Base-by-base conservation (phyloP, 2,113 vertebrate species). In the Nesogale talazaci region DNA sequence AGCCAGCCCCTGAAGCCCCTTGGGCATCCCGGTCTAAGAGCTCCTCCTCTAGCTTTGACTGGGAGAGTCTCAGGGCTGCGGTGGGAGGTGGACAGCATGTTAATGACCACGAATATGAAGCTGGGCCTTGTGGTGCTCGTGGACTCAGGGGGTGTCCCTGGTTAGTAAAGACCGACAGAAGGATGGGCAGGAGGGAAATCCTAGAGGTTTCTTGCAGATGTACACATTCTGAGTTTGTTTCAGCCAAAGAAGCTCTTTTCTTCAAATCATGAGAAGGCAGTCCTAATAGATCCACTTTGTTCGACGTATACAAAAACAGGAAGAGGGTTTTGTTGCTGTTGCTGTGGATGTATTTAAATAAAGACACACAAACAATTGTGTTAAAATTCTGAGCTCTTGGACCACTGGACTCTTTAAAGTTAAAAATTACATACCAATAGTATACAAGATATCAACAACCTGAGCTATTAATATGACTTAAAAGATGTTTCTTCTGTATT, bases 301-400 rank as follows among this genome's bases (percentile, higher is more conserved):
- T 25, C 52, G 23, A 74, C 17, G 20, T 46, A 3, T 0, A 23
- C 57, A 31, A 5, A 72, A 76, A 25, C 52, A 29, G 6, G 0
- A 80, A 75, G 38, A 88, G 3, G 1, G 31, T 75, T 59, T 38
- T 67, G 31, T 19, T 63, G n/a, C n/a, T n/a, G n/a, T n/a, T n/a
- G n/a, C n/a, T n/a, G n/a, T n/a, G n/a, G n/a, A n/a, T n/a, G n/a
- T 80, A 34, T 77, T 83, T 83, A 67, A 59, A 77, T 42, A 82
- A 74, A n/a, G n/a, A 2, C 56, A 27, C 31, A 69, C 42, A 76
- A 5, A n/a, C 6, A 25, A 46, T 4, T 57, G 2, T 22, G 20
- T 3, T 9, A 46, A 46, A 46, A 46, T 46, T 46, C 6, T 46
- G 42, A 46, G 1, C 61, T 20, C 74, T 63, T 22, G 78, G 15